Conservation (phyloP, 2,888 invertebrate genomes). For the Phortica magna region DNA sequence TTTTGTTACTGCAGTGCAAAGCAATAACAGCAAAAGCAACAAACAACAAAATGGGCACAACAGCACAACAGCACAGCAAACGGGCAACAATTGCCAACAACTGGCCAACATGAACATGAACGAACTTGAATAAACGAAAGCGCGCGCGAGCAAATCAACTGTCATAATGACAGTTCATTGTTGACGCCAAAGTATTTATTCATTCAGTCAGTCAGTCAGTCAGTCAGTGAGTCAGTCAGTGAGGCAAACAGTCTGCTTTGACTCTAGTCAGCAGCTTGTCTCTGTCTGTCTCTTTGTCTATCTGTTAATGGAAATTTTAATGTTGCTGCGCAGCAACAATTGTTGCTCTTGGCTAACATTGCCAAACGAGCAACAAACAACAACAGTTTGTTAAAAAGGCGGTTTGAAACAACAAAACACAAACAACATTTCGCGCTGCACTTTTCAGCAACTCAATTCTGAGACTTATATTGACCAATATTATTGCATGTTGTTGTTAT, state of each 20-base stretch:
- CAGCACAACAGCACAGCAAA: neutral
- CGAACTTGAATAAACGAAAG: neutral
- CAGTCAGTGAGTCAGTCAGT: slow-evolving; percentile 35
- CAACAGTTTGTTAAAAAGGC: neutral
- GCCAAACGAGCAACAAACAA: neutral
- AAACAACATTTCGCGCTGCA: neutral
- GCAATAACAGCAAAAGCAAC: neutral
- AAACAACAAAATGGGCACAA: neutral
- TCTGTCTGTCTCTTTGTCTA: slow-evolving; percentile 19
- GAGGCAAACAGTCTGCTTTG: too few relatives aligned
- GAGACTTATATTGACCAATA: neutral
- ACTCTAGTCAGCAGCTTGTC: too few relatives aligned
- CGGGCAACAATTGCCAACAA: neutral
- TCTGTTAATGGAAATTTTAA: slow-evolving; percentile 29
- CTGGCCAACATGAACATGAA: neutral
- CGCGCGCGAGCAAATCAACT: slow-evolving; percentile 52
- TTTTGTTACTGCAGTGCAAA: neutral
- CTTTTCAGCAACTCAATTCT: slow-evolving; percentile 18
- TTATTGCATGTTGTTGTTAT: too few relatives aligned
- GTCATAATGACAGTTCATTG: slow-evolving; percentile 71
- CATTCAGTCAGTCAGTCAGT: slow-evolving; percentile 35
- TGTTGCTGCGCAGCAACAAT: slow-evolving; percentile 16
- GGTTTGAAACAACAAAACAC: neutral
- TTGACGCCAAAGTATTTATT: slow-evolving; percentile 56
- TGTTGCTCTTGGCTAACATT: slow-evolving; percentile 7